Base-by-base conservation (phyloP, 2,797 vertebrate species). In the Parauchenoglanis ngamensis region DNA sequence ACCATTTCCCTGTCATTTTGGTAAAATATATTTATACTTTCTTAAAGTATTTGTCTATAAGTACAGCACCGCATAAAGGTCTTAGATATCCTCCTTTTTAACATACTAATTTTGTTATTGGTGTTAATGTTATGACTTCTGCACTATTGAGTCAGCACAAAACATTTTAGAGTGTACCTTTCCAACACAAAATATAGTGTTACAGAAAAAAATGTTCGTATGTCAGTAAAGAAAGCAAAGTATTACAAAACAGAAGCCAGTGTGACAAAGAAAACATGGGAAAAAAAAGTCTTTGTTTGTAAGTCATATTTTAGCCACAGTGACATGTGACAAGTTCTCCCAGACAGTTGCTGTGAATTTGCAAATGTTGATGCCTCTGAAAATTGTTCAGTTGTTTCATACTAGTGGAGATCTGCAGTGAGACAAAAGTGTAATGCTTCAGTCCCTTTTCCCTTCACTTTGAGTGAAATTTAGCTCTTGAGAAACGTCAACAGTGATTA, bases 401-500 rank as follows among this genome's bases (percentile, higher is more conserved):
- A 59, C 31, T 54, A 57, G 21, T 35, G 8, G 28, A 87, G 80
- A 80, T 85, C 87, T 49, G 85, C 4, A 23, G n/a, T 12, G 59
- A 78, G 7, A 57, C 85, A 83, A 77, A 86, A 86, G 59, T 76
- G 3, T 72, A 86, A 87, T 12, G 35, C 13, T 73, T 63, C 28
- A 68, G 80, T 72, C 79, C 54, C 31, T 35, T 79, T 82, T 67
- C 77, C 35, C 72, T 87, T 81, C 79, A 79, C 11, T 49, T 85
- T 87, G 56, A 40, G 82, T 88, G 67, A 87, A 83, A 67, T 83
- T 68, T 68, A 63, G 25, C 54, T 52, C 79, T 87, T 70, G 65
- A 31, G n/a, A 28, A 56, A 86, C 23, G 40, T 87, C 86, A 88
- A 90, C 88, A 87, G 86, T 56, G 35, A 89, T 91, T 86, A 90